Conservation (phyloP, 2,888 invertebrate species). For the Clunio marinus region DNA sequence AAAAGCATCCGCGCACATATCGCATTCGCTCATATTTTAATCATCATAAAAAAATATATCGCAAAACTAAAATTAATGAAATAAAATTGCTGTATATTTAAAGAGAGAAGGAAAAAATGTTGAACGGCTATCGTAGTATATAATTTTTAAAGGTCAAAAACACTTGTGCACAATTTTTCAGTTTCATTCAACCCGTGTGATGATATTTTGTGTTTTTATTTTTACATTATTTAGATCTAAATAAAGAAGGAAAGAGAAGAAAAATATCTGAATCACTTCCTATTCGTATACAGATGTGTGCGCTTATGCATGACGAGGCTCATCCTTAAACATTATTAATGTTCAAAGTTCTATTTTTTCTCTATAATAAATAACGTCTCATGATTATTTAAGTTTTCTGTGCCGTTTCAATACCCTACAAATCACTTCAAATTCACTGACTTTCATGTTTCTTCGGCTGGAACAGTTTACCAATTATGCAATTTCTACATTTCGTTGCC, state of each 20-base stretch:
- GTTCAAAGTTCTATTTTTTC: neutral
- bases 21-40: neutral
- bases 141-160: slow-evolving; percentile 6
- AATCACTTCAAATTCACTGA: neutral
- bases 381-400: neutral
- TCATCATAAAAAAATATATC: neutral
- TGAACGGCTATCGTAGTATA: neutral
- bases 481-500: slow-evolving; percentile 7
- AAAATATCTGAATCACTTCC: neutral
- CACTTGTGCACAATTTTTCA: neutral
- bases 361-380: neutral
- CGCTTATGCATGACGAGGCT: neutral
- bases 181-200: neutral
- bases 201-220: too few relatives aligned
- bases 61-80: neutral
- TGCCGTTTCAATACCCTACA: neutral
- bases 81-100: neutral
- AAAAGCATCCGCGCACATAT: neutral
- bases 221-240: too few relatives aligned
- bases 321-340: neutral
- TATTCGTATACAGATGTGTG: neutral
- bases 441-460: neutral
- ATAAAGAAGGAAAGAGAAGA: too few relatives aligned
- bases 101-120: neutral
- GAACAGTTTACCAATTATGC: slow-evolving; percentile 32